Conservation (phyloP, 2,113 vertebrate species). For the Centropus unirufus region DNA sequence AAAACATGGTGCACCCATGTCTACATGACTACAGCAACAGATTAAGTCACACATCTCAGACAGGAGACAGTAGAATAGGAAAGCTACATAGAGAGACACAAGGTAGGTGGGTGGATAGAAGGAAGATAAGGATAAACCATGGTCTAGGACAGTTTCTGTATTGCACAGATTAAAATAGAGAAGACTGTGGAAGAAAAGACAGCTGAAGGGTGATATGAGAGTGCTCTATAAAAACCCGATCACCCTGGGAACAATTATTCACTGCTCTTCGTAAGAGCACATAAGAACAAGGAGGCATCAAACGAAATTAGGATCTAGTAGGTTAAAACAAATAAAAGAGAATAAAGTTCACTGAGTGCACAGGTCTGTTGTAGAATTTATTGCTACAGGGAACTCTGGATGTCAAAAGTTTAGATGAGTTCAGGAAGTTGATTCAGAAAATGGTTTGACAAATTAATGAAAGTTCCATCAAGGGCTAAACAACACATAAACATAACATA, state of each 20-base stretch:
- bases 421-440: not conserved
- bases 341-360: not conserved
- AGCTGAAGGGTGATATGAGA: not conserved
- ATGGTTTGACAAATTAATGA: not conserved
- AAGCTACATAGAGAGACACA: not conserved
- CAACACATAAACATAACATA: not conserved
- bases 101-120: not conserved
- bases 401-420: not conserved
- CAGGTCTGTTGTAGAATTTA: not conserved
- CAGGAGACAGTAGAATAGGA: not conserved
- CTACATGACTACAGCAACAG: not conserved
- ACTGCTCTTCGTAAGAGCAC: not conserved
- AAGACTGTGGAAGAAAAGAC: not conserved
- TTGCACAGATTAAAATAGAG: not conserved
- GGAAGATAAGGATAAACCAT: not conserved
- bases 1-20: not conserved
- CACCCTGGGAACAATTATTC: not conserved
- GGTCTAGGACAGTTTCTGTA: not conserved
- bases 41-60: not conserved
- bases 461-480: not conserved
- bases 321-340: conserved; percentile 7
- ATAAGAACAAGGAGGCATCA: not conserved
- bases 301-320: not conserved
- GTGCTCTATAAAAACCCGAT: not conserved
- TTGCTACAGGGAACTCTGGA: not conserved